Evolutionary conservation across 2,113 vertebrate genomes (phyloP).

Genomic region (Brienomyrus longianalis): DNA sequence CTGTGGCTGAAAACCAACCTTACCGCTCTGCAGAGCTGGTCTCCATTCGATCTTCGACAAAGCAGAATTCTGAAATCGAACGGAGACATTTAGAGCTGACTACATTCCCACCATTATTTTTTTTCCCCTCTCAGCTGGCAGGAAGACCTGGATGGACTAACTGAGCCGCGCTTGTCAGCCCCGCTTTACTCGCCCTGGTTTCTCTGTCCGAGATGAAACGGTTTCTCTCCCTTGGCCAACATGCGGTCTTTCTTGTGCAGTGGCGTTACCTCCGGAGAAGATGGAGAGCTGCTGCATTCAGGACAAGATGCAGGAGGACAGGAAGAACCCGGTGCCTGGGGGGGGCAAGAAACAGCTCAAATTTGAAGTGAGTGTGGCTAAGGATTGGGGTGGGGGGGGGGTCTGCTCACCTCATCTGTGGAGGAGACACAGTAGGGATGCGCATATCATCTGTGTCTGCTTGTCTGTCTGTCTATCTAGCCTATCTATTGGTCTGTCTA

Average conservation of each 20-base stretch:
- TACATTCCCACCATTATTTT: background rate
- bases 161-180: background rate
- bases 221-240: background rate
- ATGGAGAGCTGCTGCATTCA: conserved; percentile 73
- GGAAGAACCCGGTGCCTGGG: conserved; percentile 50
- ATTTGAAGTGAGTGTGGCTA: conserved; percentile 80
- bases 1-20: conserved; percentile 59
- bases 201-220: background rate
- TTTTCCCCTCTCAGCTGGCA: background rate
- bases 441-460: background rate
- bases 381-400: background rate
- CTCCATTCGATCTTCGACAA: conserved; percentile 5
- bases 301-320: conserved; percentile 81
- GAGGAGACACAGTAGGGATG: background rate
- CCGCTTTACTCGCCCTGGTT: background rate
- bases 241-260: conserved; percentile 49
- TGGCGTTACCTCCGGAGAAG: conserved; percentile 94
- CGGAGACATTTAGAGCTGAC: background rate
- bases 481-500: background rate
- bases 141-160: background rate
- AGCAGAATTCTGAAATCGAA: conserved; percentile 21
- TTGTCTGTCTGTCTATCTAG: background rate
- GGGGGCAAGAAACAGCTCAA: conserved; percentile 86
- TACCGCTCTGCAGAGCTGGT: conserved; percentile 42
- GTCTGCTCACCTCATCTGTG: background rate